Evolutionary conservation across 2,888 invertebrate species (phyloP).

Genomic region (Caenorhabditis imperialis): DNA sequence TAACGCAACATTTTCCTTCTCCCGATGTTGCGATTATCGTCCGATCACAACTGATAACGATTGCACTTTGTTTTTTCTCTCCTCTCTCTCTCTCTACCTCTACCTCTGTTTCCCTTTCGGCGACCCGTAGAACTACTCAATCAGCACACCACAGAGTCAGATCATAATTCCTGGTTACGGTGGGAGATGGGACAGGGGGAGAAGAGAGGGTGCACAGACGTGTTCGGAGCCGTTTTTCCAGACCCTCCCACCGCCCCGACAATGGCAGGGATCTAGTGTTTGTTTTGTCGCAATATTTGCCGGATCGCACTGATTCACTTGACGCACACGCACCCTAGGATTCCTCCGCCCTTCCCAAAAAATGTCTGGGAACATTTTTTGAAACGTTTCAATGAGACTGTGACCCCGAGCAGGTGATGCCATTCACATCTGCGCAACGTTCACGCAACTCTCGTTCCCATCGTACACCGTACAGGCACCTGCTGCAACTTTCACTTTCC

Average conservation of each 20-base stretch:
- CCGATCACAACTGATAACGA: constrained; percentile 30
- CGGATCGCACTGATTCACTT: constrained; percentile 53
- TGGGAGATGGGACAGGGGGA: too few relatives aligned
- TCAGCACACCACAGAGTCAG: constrained; percentile 14
- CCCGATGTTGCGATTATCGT: constrained; percentile 22
- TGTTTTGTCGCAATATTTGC: constrained; percentile 61
- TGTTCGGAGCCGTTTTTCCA: constrained; percentile 22
- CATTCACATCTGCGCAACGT: too few relatives aligned
- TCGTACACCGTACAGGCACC: too few relatives aligned
- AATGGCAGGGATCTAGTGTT: constrained; percentile 53
- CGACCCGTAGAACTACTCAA: constrained; percentile 10
- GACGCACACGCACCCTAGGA: constrained; percentile 28
- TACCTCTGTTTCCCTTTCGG: background rate
- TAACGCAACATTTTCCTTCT: constrained; percentile 40
- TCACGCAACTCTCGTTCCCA: too few relatives aligned
- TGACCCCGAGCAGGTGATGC: too few relatives aligned
- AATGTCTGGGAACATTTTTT: background rate
- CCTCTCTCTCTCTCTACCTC: constrained; percentile 5
- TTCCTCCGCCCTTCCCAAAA: constrained; percentile 1
- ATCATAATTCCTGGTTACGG: constrained; percentile 8
- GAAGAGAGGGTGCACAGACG: constrained; percentile 1
- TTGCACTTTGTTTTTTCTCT: constrained; percentile 47
- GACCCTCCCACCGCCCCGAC: constrained; percentile 39
- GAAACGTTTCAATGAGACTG: too few relatives aligned
- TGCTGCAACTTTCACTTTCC: background rate